Evolutionary conservation across 2,113 vertebrate genomes (phyloP).

Genomic region (Trogon surrucura): DNA sequence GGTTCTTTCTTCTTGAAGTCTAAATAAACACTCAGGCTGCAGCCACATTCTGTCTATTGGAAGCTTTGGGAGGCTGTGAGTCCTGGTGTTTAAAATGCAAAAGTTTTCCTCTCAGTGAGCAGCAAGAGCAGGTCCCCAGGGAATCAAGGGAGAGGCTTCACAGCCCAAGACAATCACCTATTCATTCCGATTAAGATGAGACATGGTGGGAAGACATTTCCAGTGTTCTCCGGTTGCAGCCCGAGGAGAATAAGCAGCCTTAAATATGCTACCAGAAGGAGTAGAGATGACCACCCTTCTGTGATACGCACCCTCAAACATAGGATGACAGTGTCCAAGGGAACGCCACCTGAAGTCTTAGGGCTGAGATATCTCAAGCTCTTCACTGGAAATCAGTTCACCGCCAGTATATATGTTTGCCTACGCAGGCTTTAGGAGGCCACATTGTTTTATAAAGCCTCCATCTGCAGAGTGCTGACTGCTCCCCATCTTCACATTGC

Average conservation of each 20-base stretch:
- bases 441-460: background rate
- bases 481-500: background rate
- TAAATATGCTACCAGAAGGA: background rate
- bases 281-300: background rate
- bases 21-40: conserved; percentile 45
- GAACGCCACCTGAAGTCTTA: background rate
- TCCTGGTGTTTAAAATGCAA: background rate
- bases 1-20: conserved; percentile 23
- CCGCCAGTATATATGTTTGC: background rate
- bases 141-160: background rate
- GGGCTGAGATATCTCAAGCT: background rate
- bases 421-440: background rate
- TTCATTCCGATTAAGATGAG: background rate
- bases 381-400: background rate
- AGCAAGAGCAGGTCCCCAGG: background rate
- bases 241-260: background rate
- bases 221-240: background rate
- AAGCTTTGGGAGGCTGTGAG: background rate
- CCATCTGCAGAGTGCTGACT: rapidly evolving
- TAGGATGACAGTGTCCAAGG: background rate
- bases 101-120: background rate
- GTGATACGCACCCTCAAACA: rapidly evolving
- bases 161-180: background rate
- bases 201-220: background rate
- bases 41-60: background rate